Percentiles rank a stretch among this genome's conserved stretches.
Conservation (phyloP, 2,113 vertebrate genomes). For the Paramormyrops kingsleyae region DNA sequence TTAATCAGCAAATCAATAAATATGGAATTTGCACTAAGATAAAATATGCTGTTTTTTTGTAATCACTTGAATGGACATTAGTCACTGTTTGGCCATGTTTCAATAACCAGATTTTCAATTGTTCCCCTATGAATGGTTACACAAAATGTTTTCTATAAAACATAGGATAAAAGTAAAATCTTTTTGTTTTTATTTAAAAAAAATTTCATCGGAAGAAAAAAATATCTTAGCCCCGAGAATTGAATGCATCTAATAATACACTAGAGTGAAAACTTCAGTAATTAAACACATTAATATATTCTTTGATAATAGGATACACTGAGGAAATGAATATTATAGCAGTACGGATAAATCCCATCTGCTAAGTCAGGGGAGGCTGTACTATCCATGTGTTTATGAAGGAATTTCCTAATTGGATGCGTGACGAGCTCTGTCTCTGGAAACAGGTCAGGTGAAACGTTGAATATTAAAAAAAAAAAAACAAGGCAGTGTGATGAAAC, state of each 20-base stretch:
- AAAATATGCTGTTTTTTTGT: neutral
- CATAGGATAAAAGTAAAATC: neutral
- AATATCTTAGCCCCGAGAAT: neutral
- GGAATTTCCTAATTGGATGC: neutral
- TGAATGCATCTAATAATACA: neutral
- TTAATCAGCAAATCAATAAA: slow-evolving; percentile 25
- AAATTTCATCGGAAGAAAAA: neutral
- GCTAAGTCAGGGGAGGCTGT: neutral
- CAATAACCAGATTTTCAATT: neutral
- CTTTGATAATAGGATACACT: neutral
- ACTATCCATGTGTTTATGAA: neutral
- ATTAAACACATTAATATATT: slow-evolving; percentile 5
- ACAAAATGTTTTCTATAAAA: neutral
- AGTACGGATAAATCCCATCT: neutral
- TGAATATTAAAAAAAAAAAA: neutral
- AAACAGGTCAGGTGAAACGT: neutral
- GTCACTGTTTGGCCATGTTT: neutral
- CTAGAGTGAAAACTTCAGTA: neutral
- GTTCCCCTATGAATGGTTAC: neutral
- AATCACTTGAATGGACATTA: neutral
- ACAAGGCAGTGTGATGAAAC: neutral
- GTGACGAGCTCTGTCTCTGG: neutral
- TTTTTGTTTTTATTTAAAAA: neutral
- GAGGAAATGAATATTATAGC: neutral
- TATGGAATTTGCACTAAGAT: neutral